Percentiles rank a stretch among this genome's conserved stretches.
These are phyloP conservation scores for Verasper variegatus DNA, from an alignment of 2,113 vertebrate genomes.

Conservation along the genomic window DNA sequence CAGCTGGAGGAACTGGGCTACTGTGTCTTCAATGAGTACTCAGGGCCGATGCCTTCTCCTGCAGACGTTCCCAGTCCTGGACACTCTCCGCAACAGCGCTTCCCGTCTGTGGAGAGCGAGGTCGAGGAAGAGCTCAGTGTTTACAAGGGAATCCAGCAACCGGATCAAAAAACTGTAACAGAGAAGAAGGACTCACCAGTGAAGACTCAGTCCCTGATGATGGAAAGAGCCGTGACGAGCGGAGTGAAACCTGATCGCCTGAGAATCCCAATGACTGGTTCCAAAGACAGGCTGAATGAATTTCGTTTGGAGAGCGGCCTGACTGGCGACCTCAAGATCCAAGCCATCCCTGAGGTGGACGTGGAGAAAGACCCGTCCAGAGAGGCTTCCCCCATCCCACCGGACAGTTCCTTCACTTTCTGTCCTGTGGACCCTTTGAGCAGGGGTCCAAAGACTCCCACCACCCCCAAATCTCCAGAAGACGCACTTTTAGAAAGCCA, in stretches of 20 bases:
- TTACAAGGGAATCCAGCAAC: constrained; percentile 30
- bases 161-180: constrained; percentile 30
- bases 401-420: constrained; percentile 73
- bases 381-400: constrained; percentile 78
- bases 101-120: constrained; percentile 58
- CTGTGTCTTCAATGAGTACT: constrained; percentile 73
- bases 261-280: constrained; percentile 64
- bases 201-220: constrained; percentile 55
- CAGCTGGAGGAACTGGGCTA: constrained; percentile 70
- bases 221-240: constrained; percentile 72
- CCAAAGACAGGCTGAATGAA: constrained; percentile 72
- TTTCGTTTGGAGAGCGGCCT: constrained; percentile 72
- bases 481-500: constrained; percentile 13
- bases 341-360: constrained; percentile 77
- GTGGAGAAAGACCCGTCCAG: constrained; percentile 78
- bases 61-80: constrained; percentile 72
- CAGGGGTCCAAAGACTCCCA: constrained; percentile 42
- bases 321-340: constrained; percentile 72
- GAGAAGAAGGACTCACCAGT: constrained; percentile 67
- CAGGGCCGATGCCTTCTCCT: constrained; percentile 76
- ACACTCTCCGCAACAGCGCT: constrained; percentile 54
- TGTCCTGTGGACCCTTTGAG: constrained; percentile 37
- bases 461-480: constrained; percentile 40
- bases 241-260: constrained; percentile 75
- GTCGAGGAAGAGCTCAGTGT: constrained; percentile 33